A percentile compares a stretch with the other conserved stretches of the same genome.
These are phyloP conservation scores for Acanthopagrus latus DNA, from an alignment of 2,797 vertebrate species.

Conservation along the genomic window DNA sequence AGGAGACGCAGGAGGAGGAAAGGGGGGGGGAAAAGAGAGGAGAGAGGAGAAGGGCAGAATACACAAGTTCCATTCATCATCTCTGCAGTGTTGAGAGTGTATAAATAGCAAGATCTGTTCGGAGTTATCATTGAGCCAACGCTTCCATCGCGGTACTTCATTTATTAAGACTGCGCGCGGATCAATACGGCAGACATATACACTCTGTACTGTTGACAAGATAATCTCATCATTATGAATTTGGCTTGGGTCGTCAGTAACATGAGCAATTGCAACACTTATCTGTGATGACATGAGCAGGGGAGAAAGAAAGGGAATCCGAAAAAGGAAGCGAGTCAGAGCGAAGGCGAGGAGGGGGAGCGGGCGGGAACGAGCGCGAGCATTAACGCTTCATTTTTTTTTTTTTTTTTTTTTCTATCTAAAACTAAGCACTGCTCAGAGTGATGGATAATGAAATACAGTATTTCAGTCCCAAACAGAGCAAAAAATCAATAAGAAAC, in stretches of 20 bases:
- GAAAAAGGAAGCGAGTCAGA: constrained; percentile 21
- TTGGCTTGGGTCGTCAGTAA: constrained; percentile 82
- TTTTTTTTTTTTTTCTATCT: constrained; percentile 30
- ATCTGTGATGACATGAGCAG: constrained; percentile 80
- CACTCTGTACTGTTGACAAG: constrained; percentile 84
- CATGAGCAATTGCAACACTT: constrained; percentile 83
- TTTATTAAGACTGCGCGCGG: constrained; percentile 82
- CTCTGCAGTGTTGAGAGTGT: constrained; percentile 61
- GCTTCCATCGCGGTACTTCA: constrained; percentile 77
- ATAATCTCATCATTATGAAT: constrained; percentile 88
- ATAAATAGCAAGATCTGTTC: constrained; percentile 75
- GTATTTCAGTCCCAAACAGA: constrained; percentile 70
- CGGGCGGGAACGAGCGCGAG: not conserved
- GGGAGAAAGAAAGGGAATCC: constrained; percentile 52
- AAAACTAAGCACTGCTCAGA: constrained; percentile 67
- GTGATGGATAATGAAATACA: constrained; percentile 72
- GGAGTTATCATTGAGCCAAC: constrained; percentile 76
- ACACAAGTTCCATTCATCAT: constrained; percentile 76
- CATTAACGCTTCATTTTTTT: not conserved
- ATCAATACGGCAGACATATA: constrained; percentile 83
- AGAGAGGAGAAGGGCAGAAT: constrained; percentile 38
- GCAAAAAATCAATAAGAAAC: constrained; percentile 75
- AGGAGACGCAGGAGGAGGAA: constrained; percentile 13
- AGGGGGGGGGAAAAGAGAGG: not conserved
- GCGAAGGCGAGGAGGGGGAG: constrained; percentile 3